Conservation (phyloP, 2,113 vertebrate species). For the Poecile atricapillus region DNA sequence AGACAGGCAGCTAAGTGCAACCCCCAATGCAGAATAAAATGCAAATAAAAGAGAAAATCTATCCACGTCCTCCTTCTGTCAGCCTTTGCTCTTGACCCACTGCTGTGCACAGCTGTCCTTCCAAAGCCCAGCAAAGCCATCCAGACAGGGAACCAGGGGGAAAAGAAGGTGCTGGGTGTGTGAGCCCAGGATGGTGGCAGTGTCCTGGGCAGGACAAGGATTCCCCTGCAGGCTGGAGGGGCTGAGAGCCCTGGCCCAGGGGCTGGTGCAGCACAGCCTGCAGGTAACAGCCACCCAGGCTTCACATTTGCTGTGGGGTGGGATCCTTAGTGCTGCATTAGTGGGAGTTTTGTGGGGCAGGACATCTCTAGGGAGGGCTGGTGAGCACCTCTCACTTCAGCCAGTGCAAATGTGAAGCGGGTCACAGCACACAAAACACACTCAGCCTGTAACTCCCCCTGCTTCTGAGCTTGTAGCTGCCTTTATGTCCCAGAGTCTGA, state of each 20-base stretch:
- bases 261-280: not conserved
- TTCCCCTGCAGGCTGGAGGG: not conserved
- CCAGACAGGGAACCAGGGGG: not conserved
- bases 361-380: not conserved
- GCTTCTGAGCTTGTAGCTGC: not conserved
- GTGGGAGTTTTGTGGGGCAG: not conserved
- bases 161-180: not conserved
- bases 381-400: not conserved
- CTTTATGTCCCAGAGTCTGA: not conserved
- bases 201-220: not conserved
- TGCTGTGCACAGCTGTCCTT: not conserved
- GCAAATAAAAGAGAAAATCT: not conserved
- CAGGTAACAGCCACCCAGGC: not conserved
- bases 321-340: not conserved
- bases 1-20: not conserved
- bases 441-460: not conserved
- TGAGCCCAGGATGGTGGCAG: rapidly evolving
- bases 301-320: not conserved
- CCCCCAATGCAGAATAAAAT: not conserved
- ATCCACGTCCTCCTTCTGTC: not conserved
- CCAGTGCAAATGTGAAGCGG: not conserved
- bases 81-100: not conserved
- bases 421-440: not conserved
- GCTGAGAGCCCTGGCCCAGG: not conserved
- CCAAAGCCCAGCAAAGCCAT: not conserved